phyloP scores from a whole-genome alignment of 2,888 invertebrate genomes.

The Phalangium opilio region DNA sequence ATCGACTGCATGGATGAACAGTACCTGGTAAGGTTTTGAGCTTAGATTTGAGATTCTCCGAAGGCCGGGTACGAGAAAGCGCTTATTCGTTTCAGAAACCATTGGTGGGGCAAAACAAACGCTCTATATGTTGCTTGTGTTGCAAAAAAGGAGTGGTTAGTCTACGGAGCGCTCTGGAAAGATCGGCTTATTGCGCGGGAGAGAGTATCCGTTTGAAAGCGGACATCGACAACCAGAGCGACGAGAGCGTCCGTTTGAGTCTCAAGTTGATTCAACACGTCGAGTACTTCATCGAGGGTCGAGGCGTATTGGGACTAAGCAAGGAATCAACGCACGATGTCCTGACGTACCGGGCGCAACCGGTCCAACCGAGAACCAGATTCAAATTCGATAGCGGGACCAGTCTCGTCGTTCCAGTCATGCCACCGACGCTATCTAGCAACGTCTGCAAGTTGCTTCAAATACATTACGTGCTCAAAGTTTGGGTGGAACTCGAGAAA shows the following conservation, averaged over 20 bases:
- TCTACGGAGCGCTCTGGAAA: conserved; percentile 48
- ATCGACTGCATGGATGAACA: conserved; percentile 67
- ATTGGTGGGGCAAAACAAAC: conserved; percentile 45
- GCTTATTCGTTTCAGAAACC: conserved; percentile 45
- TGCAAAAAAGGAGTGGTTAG: conserved; percentile 52
- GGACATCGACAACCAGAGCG: conserved; percentile 52
- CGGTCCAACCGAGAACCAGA: conserved; percentile 43
- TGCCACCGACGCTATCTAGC: conserved; percentile 51
- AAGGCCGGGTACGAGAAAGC: too few species aligned
- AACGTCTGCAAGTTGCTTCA: conserved; percentile 53
- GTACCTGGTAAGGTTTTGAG: conserved; percentile 54
- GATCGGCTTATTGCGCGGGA: conserved; percentile 57
- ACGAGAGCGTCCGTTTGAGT: conserved; percentile 41
- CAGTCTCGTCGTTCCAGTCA: conserved; percentile 50
- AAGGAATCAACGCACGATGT: conserved; percentile 52
- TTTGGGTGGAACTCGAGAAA: conserved; percentile 51
- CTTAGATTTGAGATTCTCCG: too few species aligned
- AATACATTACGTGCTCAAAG: conserved; percentile 55
- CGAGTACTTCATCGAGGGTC: conserved; percentile 52
- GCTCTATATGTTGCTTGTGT: conserved; percentile 52
- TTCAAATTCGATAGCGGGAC: conserved; percentile 51
- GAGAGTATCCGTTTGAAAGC: conserved; percentile 51
- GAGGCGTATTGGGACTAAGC: conserved; percentile 52
- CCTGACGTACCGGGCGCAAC: conserved; percentile 51
- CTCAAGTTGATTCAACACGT: conserved; percentile 49